Percentiles rank a stretch among this genome's conserved stretches.
Evolutionary conservation across 2,797 vertebrate genomes (phyloP).

Genomic region (Molossus molossus): DNA sequence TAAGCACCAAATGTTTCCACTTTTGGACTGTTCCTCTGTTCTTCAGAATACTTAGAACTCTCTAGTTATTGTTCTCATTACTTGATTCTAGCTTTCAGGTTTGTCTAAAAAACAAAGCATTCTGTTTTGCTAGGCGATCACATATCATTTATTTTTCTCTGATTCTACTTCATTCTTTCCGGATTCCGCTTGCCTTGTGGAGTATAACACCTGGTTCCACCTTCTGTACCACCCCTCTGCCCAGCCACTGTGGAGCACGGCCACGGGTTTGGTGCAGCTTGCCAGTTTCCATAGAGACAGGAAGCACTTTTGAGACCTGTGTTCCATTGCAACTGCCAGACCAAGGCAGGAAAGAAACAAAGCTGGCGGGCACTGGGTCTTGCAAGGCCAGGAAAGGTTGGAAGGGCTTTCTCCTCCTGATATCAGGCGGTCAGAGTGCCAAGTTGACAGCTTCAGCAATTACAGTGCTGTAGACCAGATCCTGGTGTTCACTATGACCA

Average conservation of each 20-base stretch:
- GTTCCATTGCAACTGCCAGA: constrained; percentile 78
- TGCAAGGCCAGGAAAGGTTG: constrained; percentile 86
- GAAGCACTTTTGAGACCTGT: constrained; percentile 76
- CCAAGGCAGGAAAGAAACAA: constrained; percentile 78
- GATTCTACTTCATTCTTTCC: constrained; percentile 11
- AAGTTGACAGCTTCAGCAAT: constrained; percentile 67
- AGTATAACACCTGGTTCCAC: constrained; percentile 80
- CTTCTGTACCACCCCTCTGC: constrained; percentile 74
- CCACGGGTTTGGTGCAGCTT: constrained; percentile 49
- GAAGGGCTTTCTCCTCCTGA: constrained; percentile 80
- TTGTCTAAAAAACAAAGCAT: constrained; percentile 37
- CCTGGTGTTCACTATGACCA: constrained; percentile 20
- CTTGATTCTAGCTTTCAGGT: constrained; percentile 2
- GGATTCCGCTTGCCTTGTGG: constrained; percentile 47
- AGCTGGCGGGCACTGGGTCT: constrained; percentile 81
- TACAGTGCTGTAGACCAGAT: constrained; percentile 76
- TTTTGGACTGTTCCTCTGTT: constrained; percentile 33
- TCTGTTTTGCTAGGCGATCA: background rate
- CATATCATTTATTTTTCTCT: constrained; percentile 51
- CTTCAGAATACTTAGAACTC: constrained; percentile 22
- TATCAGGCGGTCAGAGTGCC: constrained; percentile 68
- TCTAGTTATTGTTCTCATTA: background rate
- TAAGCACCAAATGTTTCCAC: constrained; percentile 47
- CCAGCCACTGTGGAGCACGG: constrained; percentile 69
- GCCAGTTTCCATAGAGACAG: constrained; percentile 87